Base-by-base conservation (phyloP, 2,888 invertebrate species). In the Microctonus hyperodae region DNA sequence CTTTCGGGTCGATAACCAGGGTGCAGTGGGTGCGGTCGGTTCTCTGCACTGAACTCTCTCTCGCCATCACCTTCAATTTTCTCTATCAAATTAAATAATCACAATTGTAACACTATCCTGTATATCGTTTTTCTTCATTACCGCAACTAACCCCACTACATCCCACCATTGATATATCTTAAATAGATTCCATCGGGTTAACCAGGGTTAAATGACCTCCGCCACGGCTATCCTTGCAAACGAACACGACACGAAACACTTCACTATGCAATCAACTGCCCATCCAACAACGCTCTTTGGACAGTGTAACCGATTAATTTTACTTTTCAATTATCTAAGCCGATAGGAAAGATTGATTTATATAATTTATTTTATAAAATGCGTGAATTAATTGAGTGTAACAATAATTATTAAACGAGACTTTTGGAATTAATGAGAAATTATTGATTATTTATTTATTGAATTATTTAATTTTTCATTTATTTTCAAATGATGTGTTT, bases 1-100 rank as follows among this genome's bases (percentile, higher is more conserved):
- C 72, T 44, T 16, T 74, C 75, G 75, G 79, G 78, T 79, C 79
- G 79, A 79, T 79, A 79, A 73, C 74, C 78, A 72, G 78, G 78
- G 78, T n/a, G n/a, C n/a, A n/a, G n/a, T 80, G 79, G 78, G 80
- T 76, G 76, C 80, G 77, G 79, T 79, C 76, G 76, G 76, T 72
- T 67, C 73, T 72, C 75, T 70, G 73, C 73, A 72, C 72, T 69
- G 71, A 67, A 66, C 72, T 74, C 71, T 71, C 70, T 73, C 73
- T 74, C 66, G 72, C 71, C 72, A 69, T 74, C 72, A 70, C 71
- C 65, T 64, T 67, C 65, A 68, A 65, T 61, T 61, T 58, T 56
- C 62, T 62, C 65, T 67, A 68, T 62, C 68, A 1, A 44, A 44
- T 44, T 44, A 7, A 44, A 44, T 44, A n/a, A 16, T 44, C 16